phyloP scores from a whole-genome alignment of 1,140 invertebrate genomes.

The Phortica variegata region DNA sequence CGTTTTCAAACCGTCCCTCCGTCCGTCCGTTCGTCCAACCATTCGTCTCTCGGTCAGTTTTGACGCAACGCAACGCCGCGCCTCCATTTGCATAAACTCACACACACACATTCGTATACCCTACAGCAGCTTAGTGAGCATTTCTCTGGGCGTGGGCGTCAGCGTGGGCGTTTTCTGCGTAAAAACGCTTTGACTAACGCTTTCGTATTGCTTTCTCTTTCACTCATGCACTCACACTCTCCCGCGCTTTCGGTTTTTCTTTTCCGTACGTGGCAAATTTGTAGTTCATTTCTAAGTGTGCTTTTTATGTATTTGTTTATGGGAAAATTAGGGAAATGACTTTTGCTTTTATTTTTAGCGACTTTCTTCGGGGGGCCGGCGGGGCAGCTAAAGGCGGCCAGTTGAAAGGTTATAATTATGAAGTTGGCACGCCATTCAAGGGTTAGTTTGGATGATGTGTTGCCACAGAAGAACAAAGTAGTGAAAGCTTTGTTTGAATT shows the following conservation, averaged over 20 bases:
- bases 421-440: slow-evolving; percentile 51
- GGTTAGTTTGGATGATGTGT: too few species aligned
- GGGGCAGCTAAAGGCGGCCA: slow-evolving; percentile 8
- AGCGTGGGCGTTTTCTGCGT: slow-evolving; percentile 8
- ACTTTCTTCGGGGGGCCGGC: slow-evolving; percentile 1
- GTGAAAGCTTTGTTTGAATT: too few species aligned
- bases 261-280: slow-evolving; percentile 4
- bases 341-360: slow-evolving; percentile 31
- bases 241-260: too few species aligned
- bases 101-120: slow-evolving; percentile 15
- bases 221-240: too few species aligned
- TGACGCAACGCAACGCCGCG: not conserved
- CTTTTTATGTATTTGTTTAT: slow-evolving; percentile 57
- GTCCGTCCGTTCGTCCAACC: slow-evolving; percentile 18
- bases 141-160: not conserved
- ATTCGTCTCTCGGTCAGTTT: slow-evolving; percentile 15
- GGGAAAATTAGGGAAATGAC: slow-evolving; percentile 55
- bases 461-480: too few species aligned
- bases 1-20: too few species aligned
- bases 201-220: slow-evolving; percentile 5
- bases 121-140: slow-evolving; percentile 3
- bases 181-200: not conserved
- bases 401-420: slow-evolving; percentile 54
- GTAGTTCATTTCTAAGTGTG: slow-evolving; percentile 38
- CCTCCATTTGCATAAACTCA: slow-evolving; percentile 4